Percentiles rank a stretch among this genome's conserved stretches.
These are phyloP conservation scores for Leptodactylus fuscus DNA, from an alignment of 2,113 vertebrate species.

Conservation along the genomic window DNA sequence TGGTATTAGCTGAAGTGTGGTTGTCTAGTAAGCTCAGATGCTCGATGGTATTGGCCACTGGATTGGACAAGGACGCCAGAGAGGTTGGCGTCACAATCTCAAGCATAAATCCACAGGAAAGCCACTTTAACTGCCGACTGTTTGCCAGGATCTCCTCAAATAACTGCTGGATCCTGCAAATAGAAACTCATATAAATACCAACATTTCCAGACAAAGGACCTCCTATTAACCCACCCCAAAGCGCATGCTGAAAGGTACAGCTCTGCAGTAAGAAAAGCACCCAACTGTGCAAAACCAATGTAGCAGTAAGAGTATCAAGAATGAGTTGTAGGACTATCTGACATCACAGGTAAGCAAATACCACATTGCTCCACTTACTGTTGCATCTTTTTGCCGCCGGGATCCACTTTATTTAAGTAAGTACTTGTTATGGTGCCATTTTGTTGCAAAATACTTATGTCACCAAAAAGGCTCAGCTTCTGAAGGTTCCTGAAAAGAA, in stretches of 20 bases:
- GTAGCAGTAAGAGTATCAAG: no score
- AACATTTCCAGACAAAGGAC: background rate
- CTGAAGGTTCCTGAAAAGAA: conserved; percentile 87
- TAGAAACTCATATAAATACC: conserved; percentile 55
- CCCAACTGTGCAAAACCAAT: background rate
- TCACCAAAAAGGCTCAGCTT: conserved; percentile 95
- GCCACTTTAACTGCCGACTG: conserved; percentile 92
- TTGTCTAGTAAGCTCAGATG: conserved; percentile 95
- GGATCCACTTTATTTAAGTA: conserved; percentile 91
- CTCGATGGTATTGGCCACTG: conserved; percentile 88
- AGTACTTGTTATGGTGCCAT: conserved; percentile 87
- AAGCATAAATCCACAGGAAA: conserved; percentile 96
- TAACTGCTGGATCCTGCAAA: conserved; percentile 90
- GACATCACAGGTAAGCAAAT: no score
- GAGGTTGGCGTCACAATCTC: conserved; percentile 92
- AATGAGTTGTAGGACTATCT: no score
- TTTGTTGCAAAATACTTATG: conserved; percentile 90
- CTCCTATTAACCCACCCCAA: no score
- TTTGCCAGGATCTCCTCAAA: conserved; percentile 95
- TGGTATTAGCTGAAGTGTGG: conserved; percentile 82
- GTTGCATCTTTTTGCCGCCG: conserved; percentile 94
- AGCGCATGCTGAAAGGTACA: background rate
- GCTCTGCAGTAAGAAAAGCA: background rate
- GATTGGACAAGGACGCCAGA: conserved; percentile 89
- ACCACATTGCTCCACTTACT: conserved; percentile 78